Evolutionary conservation across 2,888 invertebrate species (phyloP), one percentile per base, ranked within the genome.

Genomic region (Choristoneura rosaceana): DNA sequence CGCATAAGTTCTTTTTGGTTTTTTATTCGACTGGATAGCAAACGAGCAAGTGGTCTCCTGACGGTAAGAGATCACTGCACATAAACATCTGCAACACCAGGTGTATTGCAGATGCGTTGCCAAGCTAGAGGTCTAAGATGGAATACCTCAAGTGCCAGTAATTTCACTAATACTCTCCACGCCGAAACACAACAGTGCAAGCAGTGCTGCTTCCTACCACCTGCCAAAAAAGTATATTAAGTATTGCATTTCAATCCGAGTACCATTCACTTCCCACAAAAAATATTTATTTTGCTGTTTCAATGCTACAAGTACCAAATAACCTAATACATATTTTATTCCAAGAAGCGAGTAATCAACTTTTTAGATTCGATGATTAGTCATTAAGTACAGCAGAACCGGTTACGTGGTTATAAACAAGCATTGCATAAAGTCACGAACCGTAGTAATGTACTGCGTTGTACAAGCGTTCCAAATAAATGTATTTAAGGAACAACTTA

Each of bases 391-490:
- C 38, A 10, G 15, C 55, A 25, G 14, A 63, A 71, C 71, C 62
- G 47, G 67, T 61, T 17, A 10, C 15, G 63, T 63, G 62, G 58
- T 47, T 45, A 45, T 55, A n/a, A 61, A 62, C 43, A 25, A 60
- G 65, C 55, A 68, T 71, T 71, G 47, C 67, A 47, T 25, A 58
- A 43, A 71, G 67, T 58, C 67, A 71, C 67, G 67, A 60, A 67
- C n/a, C 14, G 47, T 43, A 41, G 38, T 38, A 62, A 66, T 38
- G 38, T 38, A 38, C 38, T 7, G 7, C 38, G 38, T 5, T 7
- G 38, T 38, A 38, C 33, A 67, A 10, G 38, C 58, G 71, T 55
- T 55, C 67, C 67, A 38, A 67, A 67, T 71, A 62, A 25, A 25
- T 25, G 25, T 25, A 25, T 25, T 25, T 60, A 61, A 66, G 70